Base-by-base conservation (phyloP, 2,888 invertebrate genomes). In the Lycia hirtaria region DNA sequence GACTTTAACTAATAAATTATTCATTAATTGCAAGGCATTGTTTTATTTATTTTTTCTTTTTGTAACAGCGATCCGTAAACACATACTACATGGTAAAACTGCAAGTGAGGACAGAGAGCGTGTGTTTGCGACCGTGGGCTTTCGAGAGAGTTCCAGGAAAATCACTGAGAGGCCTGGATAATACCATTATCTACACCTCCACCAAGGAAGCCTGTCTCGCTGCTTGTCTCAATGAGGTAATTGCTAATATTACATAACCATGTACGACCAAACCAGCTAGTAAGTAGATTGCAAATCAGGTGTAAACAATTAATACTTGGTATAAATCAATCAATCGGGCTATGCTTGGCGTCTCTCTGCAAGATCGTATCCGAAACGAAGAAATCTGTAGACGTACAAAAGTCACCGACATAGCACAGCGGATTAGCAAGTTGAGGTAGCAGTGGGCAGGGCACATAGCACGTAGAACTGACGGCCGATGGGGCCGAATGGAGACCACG, bases 81-180 rank as follows among this genome's bases (percentile, higher is more conserved):
- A 96, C 97, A 92, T 98, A 98, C 87, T 98, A 98, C 93, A 97
- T 98, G 97, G 97, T 97, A 76, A 98, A 98, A 88, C 92, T 98
- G 74, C 96, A 96, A 90, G 94, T 98, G 72, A 93, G 97, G 83
- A 97, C 97, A 68, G 98, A 98, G 81, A 97, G 97, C 81, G 96
- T 98, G 4, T 98, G 98, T 81, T 93, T 96, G 68, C 93, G 98
- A 62, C 97, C 98, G 28, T 98, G 98, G 98, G 94, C 97, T 33
- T 98, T 98, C 85, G 98, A 98, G 86, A 93, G 98, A 41, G 97
- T 98, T 35, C 98, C 98, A 3, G 98, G 98, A 84, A 97, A 97
- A 87, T 96, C 97, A 88, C 96, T 98, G 57, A 94, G 97, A 32
- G 97, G 97, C 0, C 92, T 97, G 73, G 98, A 98, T 92, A 97